Base-by-base conservation (phyloP, 1,140 invertebrate species). In the Magallana ariakensis region DNA sequence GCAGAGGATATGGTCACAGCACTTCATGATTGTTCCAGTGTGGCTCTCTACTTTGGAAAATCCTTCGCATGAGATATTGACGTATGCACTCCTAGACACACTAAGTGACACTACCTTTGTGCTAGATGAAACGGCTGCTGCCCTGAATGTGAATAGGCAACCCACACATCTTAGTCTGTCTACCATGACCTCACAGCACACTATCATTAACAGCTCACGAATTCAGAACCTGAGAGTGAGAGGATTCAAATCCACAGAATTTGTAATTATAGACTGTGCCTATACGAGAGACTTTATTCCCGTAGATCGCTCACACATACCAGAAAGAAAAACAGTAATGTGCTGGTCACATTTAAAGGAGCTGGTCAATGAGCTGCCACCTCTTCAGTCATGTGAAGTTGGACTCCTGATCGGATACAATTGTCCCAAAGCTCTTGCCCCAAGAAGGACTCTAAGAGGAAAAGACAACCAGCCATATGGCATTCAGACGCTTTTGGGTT, bases 1-100 rank as follows among this genome's bases (percentile, higher is more conserved):
- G n/a, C n/a, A n/a, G n/a, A n/a, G n/a, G n/a, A n/a, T n/a, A n/a
- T n/a, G n/a, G n/a, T n/a, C n/a, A n/a, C 26, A 55, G 85, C 87
- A 84, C 11, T 89, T 87, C 9, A 88, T 90, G 89, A 90, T 90
- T 19, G 87, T 88, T 15, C 89, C 89, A 16, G 89, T 90, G n/a
- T 88, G 87, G 89, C 58, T 90, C 4, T 90, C 87, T 19, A n/a
- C 70, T 15, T n/a, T 57, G 33, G 83, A 88, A 19, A 80, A 84
- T n/a, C 82, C 84, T 13, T 22, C 80, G 9, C 26, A 46, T 7
- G 89, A 90, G 33, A 57, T 88, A 16, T 62, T 88, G 15, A 87
- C 62, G n/a, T 90, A 90, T 85, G 87, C 86, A 19, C 80, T 89
- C 4, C 19, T 90, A 53, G 87, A 90, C 15, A 87, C 87, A 8